These are phyloP conservation scores for Erebia epiphron DNA, from an alignment of 2,888 invertebrate genomes.

Conservation along the genomic window DNA sequence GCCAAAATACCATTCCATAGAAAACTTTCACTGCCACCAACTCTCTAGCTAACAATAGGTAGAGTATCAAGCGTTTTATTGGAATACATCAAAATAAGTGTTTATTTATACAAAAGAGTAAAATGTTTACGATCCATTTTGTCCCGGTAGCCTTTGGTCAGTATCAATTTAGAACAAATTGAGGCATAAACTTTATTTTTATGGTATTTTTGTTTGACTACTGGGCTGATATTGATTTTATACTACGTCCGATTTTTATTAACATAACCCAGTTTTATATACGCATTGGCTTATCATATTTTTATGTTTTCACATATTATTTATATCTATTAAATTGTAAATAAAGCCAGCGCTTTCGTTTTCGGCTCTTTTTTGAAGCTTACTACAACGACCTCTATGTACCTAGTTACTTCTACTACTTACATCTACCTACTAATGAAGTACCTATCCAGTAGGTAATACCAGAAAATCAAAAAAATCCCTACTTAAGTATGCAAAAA, in stretches of 20 bases:
- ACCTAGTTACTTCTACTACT: too few species aligned
- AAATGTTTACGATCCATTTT: conserved; percentile 34
- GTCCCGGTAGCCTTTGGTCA: conserved; percentile 31
- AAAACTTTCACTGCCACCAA: not conserved
- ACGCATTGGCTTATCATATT: not conserved
- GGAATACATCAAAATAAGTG: conserved; percentile 30
- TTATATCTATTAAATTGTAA: too few species aligned
- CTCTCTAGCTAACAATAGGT: conserved; percentile 1
- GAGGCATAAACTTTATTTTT: conserved; percentile 39
- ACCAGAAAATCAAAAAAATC: too few species aligned
- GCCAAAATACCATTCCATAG: too few species aligned
- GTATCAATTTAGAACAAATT: conserved; percentile 39
- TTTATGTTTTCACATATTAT: not conserved
- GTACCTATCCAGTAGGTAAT: not conserved
- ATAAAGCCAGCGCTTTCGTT: too few species aligned
- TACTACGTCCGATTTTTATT: conserved; percentile 33
- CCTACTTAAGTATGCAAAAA: too few species aligned
- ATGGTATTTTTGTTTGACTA: conserved; percentile 31
- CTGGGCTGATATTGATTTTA: conserved; percentile 33
- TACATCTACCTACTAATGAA: too few species aligned
- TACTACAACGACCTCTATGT: too few species aligned
- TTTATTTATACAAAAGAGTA: conserved; percentile 34
- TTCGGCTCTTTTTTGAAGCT: too few species aligned
- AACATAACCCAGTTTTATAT: conserved; percentile 23
- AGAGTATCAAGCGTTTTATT: conserved; percentile 15